A percentile compares a stretch with the other conserved stretches of the same genome.
These are phyloP conservation scores for Agriopis aurantiaria DNA, from an alignment of 2,888 invertebrate genomes.

Conservation along the genomic window DNA sequence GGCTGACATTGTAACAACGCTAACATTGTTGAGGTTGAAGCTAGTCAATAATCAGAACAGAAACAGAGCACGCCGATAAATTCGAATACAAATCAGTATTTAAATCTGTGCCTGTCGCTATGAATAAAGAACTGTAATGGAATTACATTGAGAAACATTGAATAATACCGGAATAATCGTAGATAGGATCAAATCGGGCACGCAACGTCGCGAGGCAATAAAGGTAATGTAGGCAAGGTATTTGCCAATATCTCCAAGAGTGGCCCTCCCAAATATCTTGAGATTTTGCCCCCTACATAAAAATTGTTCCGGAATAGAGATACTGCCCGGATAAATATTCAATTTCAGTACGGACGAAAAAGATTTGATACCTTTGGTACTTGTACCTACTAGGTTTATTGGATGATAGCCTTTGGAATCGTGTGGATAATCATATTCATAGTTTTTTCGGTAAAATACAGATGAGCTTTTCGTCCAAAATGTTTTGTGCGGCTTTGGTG, in stretches of 20 bases:
- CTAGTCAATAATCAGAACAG: constrained; percentile 28
- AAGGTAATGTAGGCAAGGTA: constrained; percentile 85
- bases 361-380: constrained; percentile 85
- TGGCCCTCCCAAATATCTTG: constrained; percentile 85
- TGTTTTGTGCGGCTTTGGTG: constrained; percentile 60
- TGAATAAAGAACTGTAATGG: constrained; percentile 64
- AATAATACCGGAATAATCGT: constrained; percentile 75
- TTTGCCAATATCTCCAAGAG: constrained; percentile 84
- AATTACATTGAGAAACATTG: constrained; percentile 74
- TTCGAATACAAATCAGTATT: constrained; percentile 38
- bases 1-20: constrained; percentile 14
- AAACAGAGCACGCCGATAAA: constrained; percentile 26
- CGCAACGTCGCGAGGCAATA: constrained; percentile 81
- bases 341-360: constrained; percentile 86
- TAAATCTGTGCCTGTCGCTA: constrained; percentile 48
- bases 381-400: constrained; percentile 79
- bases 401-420: constrained; percentile 84
- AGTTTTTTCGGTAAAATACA: constrained; percentile 75
- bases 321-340: constrained; percentile 86
- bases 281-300: constrained; percentile 86
- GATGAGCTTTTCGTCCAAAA: constrained; percentile 68
- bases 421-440: constrained; percentile 85
- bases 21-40: constrained; percentile 14
- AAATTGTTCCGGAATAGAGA: constrained; percentile 86
- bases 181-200: constrained; percentile 77